Evolutionary conservation across 2,113 vertebrate species (phyloP).

Genomic region (Aplodontia rufa): DNA sequence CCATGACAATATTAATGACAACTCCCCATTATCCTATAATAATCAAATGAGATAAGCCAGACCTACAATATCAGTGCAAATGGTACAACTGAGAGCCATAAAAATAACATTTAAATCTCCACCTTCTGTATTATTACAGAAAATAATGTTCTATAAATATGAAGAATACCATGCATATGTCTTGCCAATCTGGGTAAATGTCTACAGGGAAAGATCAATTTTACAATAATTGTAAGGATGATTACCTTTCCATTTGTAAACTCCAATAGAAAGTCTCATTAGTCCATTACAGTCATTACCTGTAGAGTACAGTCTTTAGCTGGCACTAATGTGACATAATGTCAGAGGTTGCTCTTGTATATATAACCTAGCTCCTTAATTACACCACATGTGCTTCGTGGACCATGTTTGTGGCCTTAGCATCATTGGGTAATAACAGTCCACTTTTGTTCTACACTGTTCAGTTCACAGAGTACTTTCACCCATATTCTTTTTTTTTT

Average conservation of each 20-base stretch:
- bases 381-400: background rate
- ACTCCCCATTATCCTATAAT: background rate
- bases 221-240: slow-evolving; percentile 28
- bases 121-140: background rate
- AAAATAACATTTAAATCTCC: slow-evolving; percentile 27
- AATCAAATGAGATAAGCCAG: background rate
- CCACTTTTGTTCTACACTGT: background rate
- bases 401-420: background rate
- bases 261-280: background rate
- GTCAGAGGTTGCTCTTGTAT: background rate
- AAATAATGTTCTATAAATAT: slow-evolving; percentile 1
- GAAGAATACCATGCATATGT: background rate
- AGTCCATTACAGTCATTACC: background rate
- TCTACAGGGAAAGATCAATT: slow-evolving; percentile 16
- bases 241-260: slow-evolving; percentile 27
- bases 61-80: background rate
- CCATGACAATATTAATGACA: background rate
- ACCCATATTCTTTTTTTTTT: too few relatives aligned
- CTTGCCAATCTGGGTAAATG: background rate
- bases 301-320: background rate
- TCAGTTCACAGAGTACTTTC: background rate
- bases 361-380: background rate
- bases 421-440: background rate
- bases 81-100: background rate
- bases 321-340: background rate